Percentiles rank a stretch among this genome's conserved stretches.
phyloP scores from a whole-genome alignment of 2,888 invertebrate genomes.

The Lepidocyrtinus sp. region DNA sequence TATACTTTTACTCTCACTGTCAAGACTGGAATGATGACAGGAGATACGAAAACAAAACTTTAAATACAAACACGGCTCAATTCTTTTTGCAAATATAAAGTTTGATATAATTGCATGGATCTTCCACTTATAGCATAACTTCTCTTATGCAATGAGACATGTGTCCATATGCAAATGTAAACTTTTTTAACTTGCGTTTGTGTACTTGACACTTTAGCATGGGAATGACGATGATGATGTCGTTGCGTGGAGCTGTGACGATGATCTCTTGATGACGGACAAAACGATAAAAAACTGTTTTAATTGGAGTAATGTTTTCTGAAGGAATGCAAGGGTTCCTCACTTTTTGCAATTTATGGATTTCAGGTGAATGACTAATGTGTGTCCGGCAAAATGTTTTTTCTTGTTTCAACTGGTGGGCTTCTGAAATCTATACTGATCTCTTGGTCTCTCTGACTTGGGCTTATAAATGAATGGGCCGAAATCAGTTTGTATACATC shows the following conservation, averaged over 20 bases:
- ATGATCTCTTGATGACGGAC: slow-evolving; percentile 30
- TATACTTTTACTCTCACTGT: slow-evolving; percentile 14
- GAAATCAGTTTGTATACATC: slow-evolving; percentile 55
- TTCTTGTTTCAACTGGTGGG: slow-evolving; percentile 52
- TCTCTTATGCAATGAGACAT: slow-evolving; percentile 11
- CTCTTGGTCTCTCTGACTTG: slow-evolving; percentile 45
- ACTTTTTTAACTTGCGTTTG: slow-evolving; percentile 19
- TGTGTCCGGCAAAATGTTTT: slow-evolving; percentile 36
- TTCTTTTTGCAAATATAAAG: neutral
- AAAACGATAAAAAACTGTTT: slow-evolving; percentile 1
- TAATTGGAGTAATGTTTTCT: slow-evolving; percentile 3
- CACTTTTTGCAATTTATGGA: neutral
- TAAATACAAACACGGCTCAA: slow-evolving; percentile 45
- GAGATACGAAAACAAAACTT: slow-evolving; percentile 40
- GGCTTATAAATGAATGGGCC: slow-evolving; percentile 62
- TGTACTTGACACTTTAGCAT: slow-evolving; percentile 36
- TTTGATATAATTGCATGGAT: slow-evolving; percentile 5
- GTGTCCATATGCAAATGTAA: slow-evolving; percentile 21
- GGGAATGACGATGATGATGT: slow-evolving; percentile 15
- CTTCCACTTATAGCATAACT: neutral
- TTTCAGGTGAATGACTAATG: slow-evolving; percentile 50
- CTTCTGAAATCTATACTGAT: slow-evolving; percentile 60
- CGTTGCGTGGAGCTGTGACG: slow-evolving; percentile 18
- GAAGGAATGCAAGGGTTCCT: neutral
- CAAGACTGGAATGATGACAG: slow-evolving; percentile 56